Base-by-base conservation (phyloP, 2,888 invertebrate genomes). In the Conus canariensis region DNA sequence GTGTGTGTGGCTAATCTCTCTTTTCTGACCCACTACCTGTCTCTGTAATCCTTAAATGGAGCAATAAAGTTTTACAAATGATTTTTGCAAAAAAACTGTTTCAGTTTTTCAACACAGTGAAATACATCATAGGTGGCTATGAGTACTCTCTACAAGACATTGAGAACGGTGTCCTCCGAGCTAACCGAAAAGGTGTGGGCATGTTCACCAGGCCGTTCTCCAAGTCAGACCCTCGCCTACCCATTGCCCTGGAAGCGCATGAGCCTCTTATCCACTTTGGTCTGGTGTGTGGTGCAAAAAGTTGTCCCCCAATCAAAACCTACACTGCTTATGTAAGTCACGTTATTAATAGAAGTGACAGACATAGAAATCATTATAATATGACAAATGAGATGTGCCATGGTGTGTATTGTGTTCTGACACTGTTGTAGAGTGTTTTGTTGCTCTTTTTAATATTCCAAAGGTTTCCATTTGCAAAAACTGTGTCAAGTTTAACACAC, bases 181-280 rank as follows among this genome's bases (percentile, higher is more conserved):
- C 95, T 3, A 97, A 97, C 93, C 94, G 96, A 86, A 96, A 95
- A 91, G 97, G 96, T 59, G 95, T 96, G 19, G 96, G 96, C 94
- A 96, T 95, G 96, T 91, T 96, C 7, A 92, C 91, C 16, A 95
- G 94, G 80, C 97, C 97, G 58, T 97, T 97, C 93, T 95, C 96
- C 10, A 95, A 95, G 82, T 93, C 93, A 67, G 97, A 97, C 91
- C 96, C 96, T 7, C 93, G 97, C 88, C 91, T 96, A 22, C 95
- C 95, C 90, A 95, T 97, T 9, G 95, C 96, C n/a, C 92, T 97
- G 82, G 93, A 95, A 45, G 91, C 94, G 30, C 95, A 94, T 87
- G 96, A 97, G 91, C 96, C 97, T 5, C 93, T 96, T 22, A 96
- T 96, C 74, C 97, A 97, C 93, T 97, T 97, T 93, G 97, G 96